These are phyloP conservation scores for Aphelinus certus DNA, from an alignment of 1,140 invertebrate genomes.

Conservation along the genomic window DNA sequence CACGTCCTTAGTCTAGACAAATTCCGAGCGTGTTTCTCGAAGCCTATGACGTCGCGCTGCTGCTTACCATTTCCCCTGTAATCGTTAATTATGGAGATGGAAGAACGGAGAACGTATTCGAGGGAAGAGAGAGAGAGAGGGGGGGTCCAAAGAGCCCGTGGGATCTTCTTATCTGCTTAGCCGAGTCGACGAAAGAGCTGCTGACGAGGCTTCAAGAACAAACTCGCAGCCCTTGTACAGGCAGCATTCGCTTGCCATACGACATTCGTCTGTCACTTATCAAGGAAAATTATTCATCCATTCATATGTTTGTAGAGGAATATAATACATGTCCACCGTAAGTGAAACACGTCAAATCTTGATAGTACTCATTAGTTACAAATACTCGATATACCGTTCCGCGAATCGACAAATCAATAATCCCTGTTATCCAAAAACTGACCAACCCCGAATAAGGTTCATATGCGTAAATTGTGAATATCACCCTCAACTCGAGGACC, in stretches of 20 bases:
- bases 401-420: no score
- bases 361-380: no score
- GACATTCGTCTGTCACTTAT: no score
- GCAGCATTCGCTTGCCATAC: no score
- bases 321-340: no score
- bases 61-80: neutral
- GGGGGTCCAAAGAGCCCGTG: neutral
- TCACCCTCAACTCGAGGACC: no score
- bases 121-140: neutral
- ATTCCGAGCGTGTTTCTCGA: neutral
- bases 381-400: no score
- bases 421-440: no score
- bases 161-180: conserved; percentile 29
- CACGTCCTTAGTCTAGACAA: neutral
- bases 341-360: no score
- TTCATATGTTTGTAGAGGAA: neutral
- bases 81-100: conserved; percentile 39
- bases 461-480: no score
- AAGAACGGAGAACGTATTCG: conserved; percentile 18
- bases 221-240: neutral
- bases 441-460: no score
- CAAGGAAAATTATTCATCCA: conserved; percentile 13
- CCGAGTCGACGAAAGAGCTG: neutral
- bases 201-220: neutral
- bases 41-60: no score